A percentile compares a stretch with the other conserved stretches of the same genome.
These are phyloP conservation scores for Gymnothorax reevesii DNA, from an alignment of 2,797 vertebrate species.

Conservation along the genomic window DNA sequence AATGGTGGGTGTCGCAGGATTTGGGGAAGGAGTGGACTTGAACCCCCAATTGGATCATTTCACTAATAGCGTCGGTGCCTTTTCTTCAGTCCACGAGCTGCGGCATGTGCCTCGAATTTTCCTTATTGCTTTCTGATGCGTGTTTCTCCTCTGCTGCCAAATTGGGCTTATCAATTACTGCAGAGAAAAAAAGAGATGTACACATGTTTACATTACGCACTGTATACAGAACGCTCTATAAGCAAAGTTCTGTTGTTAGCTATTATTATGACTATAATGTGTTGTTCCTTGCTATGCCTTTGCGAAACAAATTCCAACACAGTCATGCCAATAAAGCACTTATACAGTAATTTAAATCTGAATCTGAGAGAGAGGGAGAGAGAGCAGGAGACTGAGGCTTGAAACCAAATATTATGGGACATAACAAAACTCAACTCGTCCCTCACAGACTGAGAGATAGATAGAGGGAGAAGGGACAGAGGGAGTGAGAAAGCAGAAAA, in stretches of 20 bases:
- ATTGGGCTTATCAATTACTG: slow-evolving; percentile 64
- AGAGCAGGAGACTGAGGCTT: no score
- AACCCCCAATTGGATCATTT: slow-evolving; percentile 59
- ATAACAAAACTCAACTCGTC: no score
- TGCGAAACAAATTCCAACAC: no score
- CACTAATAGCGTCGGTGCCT: slow-evolving; percentile 50
- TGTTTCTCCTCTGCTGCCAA: slow-evolving; percentile 54
- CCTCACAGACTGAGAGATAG: neutral
- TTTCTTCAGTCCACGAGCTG: slow-evolving; percentile 59
- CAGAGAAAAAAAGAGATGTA: slow-evolving; percentile 12
- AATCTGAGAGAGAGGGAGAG: no score
- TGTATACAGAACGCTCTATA: no score
- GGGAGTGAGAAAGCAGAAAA: neutral
- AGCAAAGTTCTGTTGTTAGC: no score
- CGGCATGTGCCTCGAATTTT: slow-evolving; percentile 62
- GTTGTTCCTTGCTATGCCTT: no score
- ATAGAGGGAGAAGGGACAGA: neutral
- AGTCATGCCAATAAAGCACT: no score
- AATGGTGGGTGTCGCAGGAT: slow-evolving; percentile 55
- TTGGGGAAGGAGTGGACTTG: slow-evolving; percentile 41
- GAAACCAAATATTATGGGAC: no score
- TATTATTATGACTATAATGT: no score
- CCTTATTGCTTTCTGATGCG: slow-evolving; percentile 57
- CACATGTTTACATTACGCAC: no score
- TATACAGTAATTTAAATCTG: no score